These are phyloP conservation scores for Akabosia matsudoensis DNA, from an alignment of 1,140 invertebrate species.

Conservation along the genomic window DNA sequence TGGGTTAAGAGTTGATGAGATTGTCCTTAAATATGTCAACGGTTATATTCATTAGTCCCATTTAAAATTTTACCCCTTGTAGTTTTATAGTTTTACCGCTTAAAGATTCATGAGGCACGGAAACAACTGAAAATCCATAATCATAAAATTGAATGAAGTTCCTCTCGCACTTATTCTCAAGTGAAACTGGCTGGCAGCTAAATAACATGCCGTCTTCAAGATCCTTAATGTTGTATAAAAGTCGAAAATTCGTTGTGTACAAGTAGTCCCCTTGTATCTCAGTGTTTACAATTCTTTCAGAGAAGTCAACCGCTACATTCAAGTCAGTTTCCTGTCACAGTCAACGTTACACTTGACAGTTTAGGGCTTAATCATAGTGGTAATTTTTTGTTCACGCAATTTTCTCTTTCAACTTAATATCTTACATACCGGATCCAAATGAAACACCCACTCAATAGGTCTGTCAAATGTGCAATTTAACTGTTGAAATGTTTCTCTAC, in stretches of 20 bases:
- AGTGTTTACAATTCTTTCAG: neutral
- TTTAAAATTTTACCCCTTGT: too few relatives aligned
- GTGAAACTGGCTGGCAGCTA: neutral
- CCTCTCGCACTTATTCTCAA: neutral
- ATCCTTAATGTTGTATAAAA: neutral
- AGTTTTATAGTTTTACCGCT: too few relatives aligned
- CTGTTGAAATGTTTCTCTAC: neutral
- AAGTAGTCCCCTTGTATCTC: neutral
- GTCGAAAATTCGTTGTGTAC: constrained; percentile 1
- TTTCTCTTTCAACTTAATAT: too few relatives aligned
- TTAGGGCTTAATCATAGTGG: too few relatives aligned
- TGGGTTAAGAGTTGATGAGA: too few relatives aligned
- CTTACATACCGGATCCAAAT: neutral
- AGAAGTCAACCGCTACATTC: neutral
- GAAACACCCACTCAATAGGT: constrained; percentile 9
- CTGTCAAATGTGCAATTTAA: neutral
- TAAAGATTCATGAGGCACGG: neutral
- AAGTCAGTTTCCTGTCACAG: neutral
- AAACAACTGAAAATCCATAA: neutral
- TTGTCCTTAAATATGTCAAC: too few relatives aligned
- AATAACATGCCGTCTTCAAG: neutral
- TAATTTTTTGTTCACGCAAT: too few relatives aligned
- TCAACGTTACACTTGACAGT: too few relatives aligned
- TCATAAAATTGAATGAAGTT: neutral
- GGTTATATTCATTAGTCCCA: too few relatives aligned